phyloP scores from a whole-genome alignment of 2,888 invertebrate species.

The Boloria euphrosyne region DNA sequence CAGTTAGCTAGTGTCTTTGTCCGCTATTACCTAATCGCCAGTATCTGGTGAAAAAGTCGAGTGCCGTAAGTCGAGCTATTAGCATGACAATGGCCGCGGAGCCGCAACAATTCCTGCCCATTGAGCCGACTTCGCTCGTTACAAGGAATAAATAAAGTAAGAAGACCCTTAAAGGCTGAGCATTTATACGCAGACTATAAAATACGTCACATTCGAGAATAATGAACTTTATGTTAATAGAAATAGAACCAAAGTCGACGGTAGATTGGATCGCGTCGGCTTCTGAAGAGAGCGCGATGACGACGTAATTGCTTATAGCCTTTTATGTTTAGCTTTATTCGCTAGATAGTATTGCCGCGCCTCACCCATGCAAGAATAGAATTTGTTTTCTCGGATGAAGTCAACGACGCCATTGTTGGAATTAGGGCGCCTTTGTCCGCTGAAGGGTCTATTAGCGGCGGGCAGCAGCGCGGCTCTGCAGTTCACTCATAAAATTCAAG shows the following conservation, averaged over 20 bases:
- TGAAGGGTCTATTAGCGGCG: conserved; percentile 25
- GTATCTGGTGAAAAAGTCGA: conserved; percentile 12
- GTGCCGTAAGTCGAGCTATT: conserved; percentile 34
- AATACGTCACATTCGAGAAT: conserved; percentile 1
- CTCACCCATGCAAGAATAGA: conserved; percentile 17
- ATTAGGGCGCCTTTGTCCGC: conserved; percentile 19
- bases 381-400: conserved; percentile 11
- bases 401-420: conserved; percentile 17
- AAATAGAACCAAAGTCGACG: background rate
- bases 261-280: background rate
- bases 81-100: conserved; percentile 46
- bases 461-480: conserved; percentile 8
- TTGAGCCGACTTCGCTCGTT: conserved; percentile 46
- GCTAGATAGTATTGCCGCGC: conserved; percentile 19
- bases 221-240: background rate
- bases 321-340: conserved; percentile 27
- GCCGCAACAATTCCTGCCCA: conserved; percentile 21
- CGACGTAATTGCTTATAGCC: conserved; percentile 48
- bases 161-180: conserved; percentile 48
- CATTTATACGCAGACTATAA: conserved; percentile 31
- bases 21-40: background rate
- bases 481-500: conserved; percentile 29
- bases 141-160: conserved; percentile 47
- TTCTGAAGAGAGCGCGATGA: conserved; percentile 40
- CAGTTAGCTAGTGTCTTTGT: background rate